These are phyloP conservation scores for Gadus macrocephalus DNA, from an alignment of 2,113 vertebrate genomes.

Conservation along the genomic window DNA sequence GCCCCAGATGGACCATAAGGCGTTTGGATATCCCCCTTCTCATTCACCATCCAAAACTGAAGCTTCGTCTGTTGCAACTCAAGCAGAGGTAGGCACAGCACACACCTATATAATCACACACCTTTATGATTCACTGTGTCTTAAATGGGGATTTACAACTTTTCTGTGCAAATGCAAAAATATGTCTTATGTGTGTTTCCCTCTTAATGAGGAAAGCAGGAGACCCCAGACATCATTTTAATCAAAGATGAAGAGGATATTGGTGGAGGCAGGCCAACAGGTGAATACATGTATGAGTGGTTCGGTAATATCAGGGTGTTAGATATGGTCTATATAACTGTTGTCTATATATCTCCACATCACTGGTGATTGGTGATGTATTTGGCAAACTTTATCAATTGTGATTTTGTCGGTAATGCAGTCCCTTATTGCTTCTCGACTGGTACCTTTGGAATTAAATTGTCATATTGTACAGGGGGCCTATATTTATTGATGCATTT, in stretches of 20 bases:
- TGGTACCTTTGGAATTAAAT: too few relatives aligned
- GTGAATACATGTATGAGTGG: slow-evolving; percentile 23
- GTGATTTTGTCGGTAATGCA: too few relatives aligned
- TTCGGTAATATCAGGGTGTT: too few relatives aligned
- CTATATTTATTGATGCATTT: too few relatives aligned
- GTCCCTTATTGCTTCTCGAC: too few relatives aligned
- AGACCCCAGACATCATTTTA: slow-evolving; percentile 61
- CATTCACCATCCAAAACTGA: slow-evolving; percentile 25
- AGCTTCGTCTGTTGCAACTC: slow-evolving; percentile 11
- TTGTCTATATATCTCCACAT: too few relatives aligned
- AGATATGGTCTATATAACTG: too few relatives aligned
- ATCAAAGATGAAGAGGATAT: slow-evolving; percentile 68
- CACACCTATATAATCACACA: neutral
- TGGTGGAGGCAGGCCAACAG: slow-evolving; percentile 35
- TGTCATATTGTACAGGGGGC: too few relatives aligned
- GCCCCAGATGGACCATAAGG: slow-evolving; percentile 24
- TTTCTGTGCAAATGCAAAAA: neutral
- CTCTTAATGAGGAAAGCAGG: slow-evolving; percentile 39
- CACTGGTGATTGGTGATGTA: too few relatives aligned
- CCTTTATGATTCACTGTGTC: too few relatives aligned
- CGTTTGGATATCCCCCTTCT: neutral
- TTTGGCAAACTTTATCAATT: too few relatives aligned
- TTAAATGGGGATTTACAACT: too few relatives aligned
- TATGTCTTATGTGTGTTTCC: neutral
- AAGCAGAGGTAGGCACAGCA: slow-evolving; percentile 29